Evolutionary conservation across 92 coral and sea anemone genomes (phyloP).

Genomic region (Phenganax stokvisi): DNA sequence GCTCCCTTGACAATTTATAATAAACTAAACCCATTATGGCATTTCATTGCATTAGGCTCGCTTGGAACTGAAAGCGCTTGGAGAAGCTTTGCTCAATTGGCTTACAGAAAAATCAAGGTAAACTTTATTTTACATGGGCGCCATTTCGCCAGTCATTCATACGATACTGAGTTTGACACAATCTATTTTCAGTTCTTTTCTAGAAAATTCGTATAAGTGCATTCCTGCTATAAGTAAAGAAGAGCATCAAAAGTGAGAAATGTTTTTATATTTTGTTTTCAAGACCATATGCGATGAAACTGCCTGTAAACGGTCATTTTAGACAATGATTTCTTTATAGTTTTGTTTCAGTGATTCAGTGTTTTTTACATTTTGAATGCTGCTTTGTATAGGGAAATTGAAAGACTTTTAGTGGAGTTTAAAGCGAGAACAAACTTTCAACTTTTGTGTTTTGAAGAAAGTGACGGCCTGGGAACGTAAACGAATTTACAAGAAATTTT

Average conservation of each 20-base stretch:
- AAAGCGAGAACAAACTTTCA: constrained; percentile 87
- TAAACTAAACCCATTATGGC: no score
- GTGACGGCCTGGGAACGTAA: constrained; percentile 17
- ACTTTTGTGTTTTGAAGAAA: constrained; percentile 75
- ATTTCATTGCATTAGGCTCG: constrained; percentile 58
- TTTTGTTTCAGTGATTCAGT: not conserved
- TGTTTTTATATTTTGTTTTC: not conserved
- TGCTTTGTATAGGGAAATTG: constrained; percentile 58
- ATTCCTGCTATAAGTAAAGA: constrained; percentile 34
- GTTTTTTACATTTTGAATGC: not conserved
- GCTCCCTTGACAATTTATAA: no score
- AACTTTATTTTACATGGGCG: not conserved
- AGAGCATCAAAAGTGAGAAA: constrained; percentile 36
- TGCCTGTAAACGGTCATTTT: not conserved
- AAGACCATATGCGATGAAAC: not conserved
- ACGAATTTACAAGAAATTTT: no score
- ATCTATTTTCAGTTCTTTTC: constrained; percentile 6
- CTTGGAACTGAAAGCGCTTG: constrained; percentile 79
- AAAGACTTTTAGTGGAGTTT: constrained; percentile 71
- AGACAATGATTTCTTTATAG: not conserved
- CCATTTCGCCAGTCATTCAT: not conserved
- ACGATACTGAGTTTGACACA: not conserved
- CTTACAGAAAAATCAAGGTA: constrained; percentile 75
- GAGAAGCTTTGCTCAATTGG: constrained; percentile 76
- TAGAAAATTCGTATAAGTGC: constrained; percentile 34